Conservation (phyloP, 1,140 invertebrate species). For the Drosophila nikananu region DNA sequence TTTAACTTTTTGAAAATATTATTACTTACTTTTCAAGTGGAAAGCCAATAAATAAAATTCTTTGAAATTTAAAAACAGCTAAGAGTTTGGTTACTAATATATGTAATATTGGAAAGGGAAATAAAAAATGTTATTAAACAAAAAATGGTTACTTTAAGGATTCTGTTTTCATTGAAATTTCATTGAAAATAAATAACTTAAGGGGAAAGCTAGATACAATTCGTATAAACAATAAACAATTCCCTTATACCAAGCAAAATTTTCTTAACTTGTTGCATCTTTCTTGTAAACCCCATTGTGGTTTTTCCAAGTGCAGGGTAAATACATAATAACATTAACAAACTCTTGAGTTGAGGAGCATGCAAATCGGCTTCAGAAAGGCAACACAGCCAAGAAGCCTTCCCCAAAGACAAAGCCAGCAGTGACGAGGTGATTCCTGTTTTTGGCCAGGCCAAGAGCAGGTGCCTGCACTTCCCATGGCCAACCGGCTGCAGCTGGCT, state of each 20-base stretch:
- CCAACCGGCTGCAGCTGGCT: slow-evolving; percentile 38
- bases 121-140: not conserved
- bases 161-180: too few species aligned
- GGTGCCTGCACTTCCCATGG: slow-evolving; percentile 49
- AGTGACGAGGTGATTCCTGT: slow-evolving; percentile 63
- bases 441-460: slow-evolving; percentile 52
- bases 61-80: not conserved
- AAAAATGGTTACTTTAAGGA: too few species aligned
- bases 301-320: slow-evolving; percentile 41
- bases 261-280: too few species aligned
- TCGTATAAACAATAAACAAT: too few species aligned
- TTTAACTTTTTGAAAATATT: not conserved
- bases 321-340: slow-evolving; percentile 64
- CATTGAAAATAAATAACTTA: not conserved
- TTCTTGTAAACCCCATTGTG: not conserved
- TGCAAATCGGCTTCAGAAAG: slow-evolving; percentile 67
- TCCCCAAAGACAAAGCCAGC: slow-evolving; percentile 40
- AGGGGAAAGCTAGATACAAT: too few species aligned
- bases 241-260: too few species aligned
- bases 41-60: not conserved
- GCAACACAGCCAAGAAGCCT: slow-evolving; percentile 33
- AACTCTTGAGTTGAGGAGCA: slow-evolving; percentile 59
- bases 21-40: not conserved
- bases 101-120: not conserved
- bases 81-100: too few species aligned